Base-by-base conservation (phyloP, 2,888 invertebrate species). In the Pyrochroa serraticornis region DNA sequence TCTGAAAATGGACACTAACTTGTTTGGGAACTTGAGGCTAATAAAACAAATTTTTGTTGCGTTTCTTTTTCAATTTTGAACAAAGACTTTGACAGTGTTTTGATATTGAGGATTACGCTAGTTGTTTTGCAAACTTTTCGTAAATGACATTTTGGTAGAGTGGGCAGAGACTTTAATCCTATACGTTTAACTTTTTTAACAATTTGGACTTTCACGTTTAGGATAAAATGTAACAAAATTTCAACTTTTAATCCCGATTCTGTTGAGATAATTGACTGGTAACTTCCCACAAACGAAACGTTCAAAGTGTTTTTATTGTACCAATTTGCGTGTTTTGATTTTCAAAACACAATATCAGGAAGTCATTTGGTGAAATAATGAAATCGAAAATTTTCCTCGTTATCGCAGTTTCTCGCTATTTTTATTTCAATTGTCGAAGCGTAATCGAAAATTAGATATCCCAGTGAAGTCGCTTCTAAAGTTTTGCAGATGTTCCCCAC, bases 221-320 rank as follows among this genome's bases (percentile, higher is more conserved):
- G 22, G 22, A 22, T 22, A 22, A 2, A 22, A 22, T 5, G 22
- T 22, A 22, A 22, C 22, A 22, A 2, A 22, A 5, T 22, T 22
- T 22, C 3, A 5, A 5, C 22, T 5, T 5, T 22, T 51, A 51
- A 51, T 51, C 31, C 30, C 31, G 43, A 35, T 36, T 43, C 35
- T 36, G 33, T 22, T 3, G 14, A 22, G 10, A 49, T 56, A 56
- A 56, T 50, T 56, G 50, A 56, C 33, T 54, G 44, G 56, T 45
- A 49, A 37, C 43, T 22, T n/a, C 9, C 13, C 9, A 43, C 39
- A 34, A 31, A 42, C 36, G 35, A 9, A 41, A 42, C 41, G 34
- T 22, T 33, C 39, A 56, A 44, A 47, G 3, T 50, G 36, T 37
- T 43, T 45, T 38, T 56, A 56, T 49, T 31, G 8, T n/a, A 8